These are phyloP conservation scores for Xenopus laevis DNA, from an alignment of 2,113 vertebrate species.

Conservation along the genomic window DNA sequence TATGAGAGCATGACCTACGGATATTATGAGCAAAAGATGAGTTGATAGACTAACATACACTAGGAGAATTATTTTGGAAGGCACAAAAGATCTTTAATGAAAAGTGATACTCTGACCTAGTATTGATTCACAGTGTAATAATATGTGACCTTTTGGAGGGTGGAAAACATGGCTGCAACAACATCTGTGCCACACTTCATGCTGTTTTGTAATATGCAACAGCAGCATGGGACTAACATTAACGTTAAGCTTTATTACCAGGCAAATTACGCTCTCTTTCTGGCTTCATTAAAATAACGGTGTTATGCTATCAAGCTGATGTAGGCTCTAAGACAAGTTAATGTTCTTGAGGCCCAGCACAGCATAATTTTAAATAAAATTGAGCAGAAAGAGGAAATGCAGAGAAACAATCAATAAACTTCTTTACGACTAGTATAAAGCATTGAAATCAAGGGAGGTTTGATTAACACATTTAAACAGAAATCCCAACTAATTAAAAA, in stretches of 20 bases:
- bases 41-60: neutral
- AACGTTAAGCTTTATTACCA: conserved; percentile 75
- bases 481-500: too few relatives aligned
- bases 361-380: conserved; percentile 7
- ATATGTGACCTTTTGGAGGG: conserved; percentile 62
- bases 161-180: conserved; percentile 61
- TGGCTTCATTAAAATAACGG: conserved; percentile 62
- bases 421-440: too few relatives aligned
- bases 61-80: neutral
- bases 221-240: conserved; percentile 76
- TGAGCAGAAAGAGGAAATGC: too few relatives aligned
- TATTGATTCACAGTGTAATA: conserved; percentile 82
- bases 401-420: too few relatives aligned
- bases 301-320: conserved; percentile 53
- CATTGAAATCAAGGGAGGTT: too few relatives aligned
- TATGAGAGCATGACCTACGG: too few relatives aligned
- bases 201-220: conserved; percentile 79
- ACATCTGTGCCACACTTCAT: conserved; percentile 80
- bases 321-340: conserved; percentile 36
- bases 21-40: too few relatives aligned
- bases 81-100: conserved; percentile 57
- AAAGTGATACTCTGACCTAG: conserved; percentile 79
- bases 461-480: too few relatives aligned
- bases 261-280: conserved; percentile 70
- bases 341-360: conserved; percentile 55